phyloP scores from a whole-genome alignment of 2,888 invertebrate genomes.

The Pollenia angustigena region DNA sequence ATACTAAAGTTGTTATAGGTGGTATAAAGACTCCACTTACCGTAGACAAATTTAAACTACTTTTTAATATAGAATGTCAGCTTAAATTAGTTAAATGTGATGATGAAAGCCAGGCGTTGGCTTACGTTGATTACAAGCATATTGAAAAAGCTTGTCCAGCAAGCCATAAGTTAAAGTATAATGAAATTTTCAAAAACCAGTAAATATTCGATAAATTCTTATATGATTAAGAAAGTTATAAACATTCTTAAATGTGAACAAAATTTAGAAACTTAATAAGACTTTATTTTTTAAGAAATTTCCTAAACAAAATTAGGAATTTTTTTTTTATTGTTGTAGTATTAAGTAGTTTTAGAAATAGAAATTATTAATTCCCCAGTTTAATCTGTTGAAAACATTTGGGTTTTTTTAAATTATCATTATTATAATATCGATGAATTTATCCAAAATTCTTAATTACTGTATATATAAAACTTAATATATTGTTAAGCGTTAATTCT shows the following conservation, averaged over 20 bases:
- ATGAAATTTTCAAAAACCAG: slow-evolving; percentile 27
- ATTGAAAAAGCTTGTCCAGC: slow-evolving; percentile 77
- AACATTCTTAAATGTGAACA: slow-evolving; percentile 29
- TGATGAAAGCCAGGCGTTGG: slow-evolving; percentile 23
- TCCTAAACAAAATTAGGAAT: slow-evolving; percentile 24
- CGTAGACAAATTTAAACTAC: slow-evolving; percentile 77
- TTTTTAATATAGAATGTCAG: slow-evolving; percentile 77
- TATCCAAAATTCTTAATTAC: no score
- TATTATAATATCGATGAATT: no score
- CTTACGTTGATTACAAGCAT: slow-evolving; percentile 69
- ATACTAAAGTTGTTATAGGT: slow-evolving; percentile 77
- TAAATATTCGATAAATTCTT: background rate
- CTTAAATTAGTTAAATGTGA: slow-evolving; percentile 75
- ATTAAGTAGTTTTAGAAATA: slow-evolving; percentile 16
- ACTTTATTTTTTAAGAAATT: slow-evolving; percentile 19
- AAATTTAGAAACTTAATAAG: slow-evolving; percentile 14
- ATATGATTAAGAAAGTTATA: slow-evolving; percentile 28
- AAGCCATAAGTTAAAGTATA: slow-evolving; percentile 75
- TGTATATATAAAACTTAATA: no score
- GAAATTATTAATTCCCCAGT: background rate
- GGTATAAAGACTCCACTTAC: slow-evolving; percentile 76
- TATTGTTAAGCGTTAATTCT: no score
- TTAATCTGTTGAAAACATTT: slow-evolving; percentile 6
- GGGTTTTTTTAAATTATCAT: no score
- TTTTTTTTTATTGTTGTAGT: slow-evolving; percentile 27